phyloP scores from a whole-genome alignment of 2,113 vertebrate species.

The Aepyceros melampus region DNA sequence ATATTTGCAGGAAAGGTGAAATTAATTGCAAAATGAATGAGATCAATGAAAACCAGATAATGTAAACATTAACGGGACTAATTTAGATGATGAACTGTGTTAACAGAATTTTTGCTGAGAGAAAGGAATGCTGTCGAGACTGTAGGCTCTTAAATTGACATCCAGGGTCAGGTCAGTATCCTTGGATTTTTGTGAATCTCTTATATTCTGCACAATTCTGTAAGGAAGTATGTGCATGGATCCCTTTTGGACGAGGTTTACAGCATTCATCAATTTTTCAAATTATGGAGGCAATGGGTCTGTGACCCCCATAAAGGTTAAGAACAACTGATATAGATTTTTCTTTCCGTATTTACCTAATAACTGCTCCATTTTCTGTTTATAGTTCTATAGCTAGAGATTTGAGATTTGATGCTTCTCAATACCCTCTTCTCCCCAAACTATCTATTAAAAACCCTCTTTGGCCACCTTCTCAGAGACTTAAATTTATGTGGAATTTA shows the following conservation, averaged over 20 bases:
- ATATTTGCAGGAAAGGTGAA: neutral
- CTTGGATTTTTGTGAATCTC: neutral
- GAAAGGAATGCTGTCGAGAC: neutral
- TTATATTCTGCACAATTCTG: neutral
- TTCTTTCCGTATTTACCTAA: neutral
- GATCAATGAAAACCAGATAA: neutral
- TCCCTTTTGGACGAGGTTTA: neutral
- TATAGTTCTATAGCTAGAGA: neutral
- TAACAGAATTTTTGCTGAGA: neutral
- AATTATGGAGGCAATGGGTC: neutral
- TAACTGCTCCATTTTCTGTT: neutral
- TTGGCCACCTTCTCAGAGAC: neutral
- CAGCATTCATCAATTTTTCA: neutral
- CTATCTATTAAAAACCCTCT: neutral
- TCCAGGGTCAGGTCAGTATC: fast-evolving
- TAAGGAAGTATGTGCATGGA: neutral
- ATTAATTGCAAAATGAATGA: neutral
- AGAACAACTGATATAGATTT: neutral
- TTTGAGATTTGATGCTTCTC: neutral
- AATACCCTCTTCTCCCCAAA: neutral
- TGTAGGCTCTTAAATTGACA: fast-evolving
- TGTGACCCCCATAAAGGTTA: neutral
- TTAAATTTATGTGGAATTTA: neutral
- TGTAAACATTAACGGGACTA: neutral
- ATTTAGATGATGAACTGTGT: neutral